Percentiles rank a stretch among this genome's conserved stretches.
phyloP scores from a whole-genome alignment of 2,888 invertebrate genomes.

The Lasius fuliginosus region DNA sequence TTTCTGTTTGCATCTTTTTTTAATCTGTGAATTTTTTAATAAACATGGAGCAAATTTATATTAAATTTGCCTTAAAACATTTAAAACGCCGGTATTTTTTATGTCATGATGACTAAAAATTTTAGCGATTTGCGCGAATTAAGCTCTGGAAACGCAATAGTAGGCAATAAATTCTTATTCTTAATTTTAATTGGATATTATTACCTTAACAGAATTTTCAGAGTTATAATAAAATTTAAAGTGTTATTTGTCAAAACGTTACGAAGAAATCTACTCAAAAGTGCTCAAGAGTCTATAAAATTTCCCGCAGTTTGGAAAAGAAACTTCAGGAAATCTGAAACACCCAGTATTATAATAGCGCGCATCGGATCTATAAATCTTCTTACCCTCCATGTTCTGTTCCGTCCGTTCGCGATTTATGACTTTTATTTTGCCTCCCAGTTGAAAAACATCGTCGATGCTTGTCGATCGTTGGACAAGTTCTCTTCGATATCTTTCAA shows the following conservation, averaged over 20 bases:
- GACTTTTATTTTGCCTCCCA: not conserved
- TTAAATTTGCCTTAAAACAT: not conserved
- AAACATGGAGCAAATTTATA: not conserved
- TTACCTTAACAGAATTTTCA: not conserved
- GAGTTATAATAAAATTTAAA: not conserved
- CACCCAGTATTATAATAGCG: not conserved
- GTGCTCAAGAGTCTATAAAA: not conserved
- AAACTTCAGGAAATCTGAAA: not conserved
- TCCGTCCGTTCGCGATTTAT: constrained; percentile 16
- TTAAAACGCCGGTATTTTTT: not conserved
- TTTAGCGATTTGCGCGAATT: not conserved
- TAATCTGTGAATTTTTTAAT: not conserved
- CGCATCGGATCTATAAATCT: constrained; percentile 39
- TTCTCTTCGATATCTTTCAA: constrained; percentile 24
- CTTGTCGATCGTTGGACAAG: constrained; percentile 22
- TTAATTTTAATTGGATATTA: not conserved
- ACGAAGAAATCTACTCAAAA: not conserved
- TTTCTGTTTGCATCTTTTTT: not conserved
- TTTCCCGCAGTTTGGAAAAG: not conserved
- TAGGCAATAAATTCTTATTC: not conserved
- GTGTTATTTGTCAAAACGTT: not conserved
- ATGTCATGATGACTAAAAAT: not conserved
- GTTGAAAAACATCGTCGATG: constrained; percentile 25
- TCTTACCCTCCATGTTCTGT: constrained; percentile 6
- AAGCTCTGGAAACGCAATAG: not conserved